These are phyloP conservation scores for Tautogolabrus adspersus DNA, from an alignment of 2,113 vertebrate genomes.

Conservation along the genomic window DNA sequence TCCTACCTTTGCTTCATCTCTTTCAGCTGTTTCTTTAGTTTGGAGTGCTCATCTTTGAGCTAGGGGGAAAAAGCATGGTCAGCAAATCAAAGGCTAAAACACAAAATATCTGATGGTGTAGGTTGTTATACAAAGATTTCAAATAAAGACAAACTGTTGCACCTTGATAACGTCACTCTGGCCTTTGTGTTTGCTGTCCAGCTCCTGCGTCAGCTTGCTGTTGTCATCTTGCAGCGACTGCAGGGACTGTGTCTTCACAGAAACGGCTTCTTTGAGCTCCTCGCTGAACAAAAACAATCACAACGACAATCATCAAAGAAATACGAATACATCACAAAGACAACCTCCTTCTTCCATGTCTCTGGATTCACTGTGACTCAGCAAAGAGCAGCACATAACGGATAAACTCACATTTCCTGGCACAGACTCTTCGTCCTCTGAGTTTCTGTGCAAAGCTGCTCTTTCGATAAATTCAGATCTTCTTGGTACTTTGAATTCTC, in stretches of 20 bases:
- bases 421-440: conserved; percentile 87
- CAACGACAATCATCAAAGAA: background rate
- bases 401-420: conserved; percentile 90
- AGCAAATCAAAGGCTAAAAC: background rate
- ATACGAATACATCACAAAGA: background rate
- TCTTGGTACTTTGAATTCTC: conserved; percentile 88
- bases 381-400: no score
- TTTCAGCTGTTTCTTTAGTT: conserved; percentile 92
- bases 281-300: conserved; percentile 83
- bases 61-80: conserved; percentile 45
- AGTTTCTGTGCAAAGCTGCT: conserved; percentile 86
- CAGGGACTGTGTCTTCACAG: conserved; percentile 87
- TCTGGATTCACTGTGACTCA: no score
- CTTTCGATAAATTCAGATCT: conserved; percentile 88
- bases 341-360: no score
- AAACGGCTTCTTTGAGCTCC: conserved; percentile 87
- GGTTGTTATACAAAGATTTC: background rate
- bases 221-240: conserved; percentile 90
- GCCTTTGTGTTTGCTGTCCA: conserved; percentile 85
- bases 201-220: conserved; percentile 88
- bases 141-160: background rate
- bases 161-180: conserved; percentile 89
- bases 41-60: conserved; percentile 92
- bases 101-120: background rate
- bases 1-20: conserved; percentile 95